A percentile compares a stretch with the other conserved stretches of the same genome.
Conservation (phyloP, 37 sponge, comb jelly and placozoan species). For the Dysidea cf. avara region DNA sequence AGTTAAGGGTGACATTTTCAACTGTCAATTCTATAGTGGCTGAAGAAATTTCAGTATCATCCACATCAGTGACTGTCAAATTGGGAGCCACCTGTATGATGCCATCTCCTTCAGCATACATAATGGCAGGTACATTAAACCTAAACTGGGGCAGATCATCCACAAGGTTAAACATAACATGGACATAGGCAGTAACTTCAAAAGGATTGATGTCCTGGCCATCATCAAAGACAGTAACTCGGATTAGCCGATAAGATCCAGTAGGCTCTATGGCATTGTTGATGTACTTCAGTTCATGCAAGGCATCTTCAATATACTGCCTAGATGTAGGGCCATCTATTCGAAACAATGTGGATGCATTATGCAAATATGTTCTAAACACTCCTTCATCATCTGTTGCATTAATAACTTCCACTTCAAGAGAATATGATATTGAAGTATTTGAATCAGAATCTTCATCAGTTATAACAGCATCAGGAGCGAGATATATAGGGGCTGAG, state of each 20-base stretch:
- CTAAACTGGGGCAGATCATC: constrained; percentile 50
- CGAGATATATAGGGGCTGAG: constrained; percentile 30
- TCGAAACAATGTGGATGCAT: no score
- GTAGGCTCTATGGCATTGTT: constrained; percentile 38
- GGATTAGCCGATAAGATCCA: constrained; percentile 7
- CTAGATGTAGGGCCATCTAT: constrained; percentile 14
- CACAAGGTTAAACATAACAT: constrained; percentile 7
- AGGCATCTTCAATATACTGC: constrained; percentile 1
- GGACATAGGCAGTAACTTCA: constrained; percentile 1
- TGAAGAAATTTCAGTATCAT: constrained; percentile 25
- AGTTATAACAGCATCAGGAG: constrained; percentile 15
- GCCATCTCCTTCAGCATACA: constrained; percentile 48
- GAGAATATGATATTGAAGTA: background rate
- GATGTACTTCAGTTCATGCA: constrained; percentile 27
- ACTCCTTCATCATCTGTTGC: no score
- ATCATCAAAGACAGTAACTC: constrained; percentile 25
- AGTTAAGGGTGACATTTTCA: background rate
- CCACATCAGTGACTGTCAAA: constrained; percentile 46
- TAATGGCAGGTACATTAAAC: constrained; percentile 1
- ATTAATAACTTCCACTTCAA: background rate
- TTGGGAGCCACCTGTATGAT: constrained; percentile 11
- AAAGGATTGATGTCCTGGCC: constrained; percentile 1
- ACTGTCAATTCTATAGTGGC: constrained; percentile 15
- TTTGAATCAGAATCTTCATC: constrained; percentile 31
- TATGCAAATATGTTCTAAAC: no score